Percentiles rank a stretch among this genome's conserved stretches.
Conservation (phyloP, 1,140 invertebrate genomes). For the Gonioctena quinquepunctata region DNA sequence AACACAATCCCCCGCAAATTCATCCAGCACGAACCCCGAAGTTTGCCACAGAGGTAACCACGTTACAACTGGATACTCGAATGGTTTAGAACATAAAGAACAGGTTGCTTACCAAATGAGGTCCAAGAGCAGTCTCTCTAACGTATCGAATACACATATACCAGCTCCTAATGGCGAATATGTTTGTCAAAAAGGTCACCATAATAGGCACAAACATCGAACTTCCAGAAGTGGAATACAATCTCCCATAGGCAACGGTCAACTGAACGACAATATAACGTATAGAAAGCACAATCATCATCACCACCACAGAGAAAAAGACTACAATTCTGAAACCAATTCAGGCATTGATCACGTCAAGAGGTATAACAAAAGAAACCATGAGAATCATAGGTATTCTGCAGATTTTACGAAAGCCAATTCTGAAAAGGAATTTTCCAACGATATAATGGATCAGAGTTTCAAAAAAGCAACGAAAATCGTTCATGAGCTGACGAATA, state of each 20-base stretch:
- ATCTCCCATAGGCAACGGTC: constrained; percentile 47
- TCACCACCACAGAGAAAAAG: constrained; percentile 51
- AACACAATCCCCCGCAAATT: constrained; percentile 48
- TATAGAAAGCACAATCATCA: constrained; percentile 52
- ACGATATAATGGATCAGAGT: constrained; percentile 49
- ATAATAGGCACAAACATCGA: constrained; percentile 41
- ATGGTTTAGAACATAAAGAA: constrained; percentile 49
- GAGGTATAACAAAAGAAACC: constrained; percentile 35
- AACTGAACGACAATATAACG: constrained; percentile 46
- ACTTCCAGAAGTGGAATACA: constrained; percentile 56
- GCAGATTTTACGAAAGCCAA: constrained; percentile 33
- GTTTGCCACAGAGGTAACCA: constrained; percentile 64
- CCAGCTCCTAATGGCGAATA: constrained; percentile 43
- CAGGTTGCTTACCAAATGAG: constrained; percentile 55
- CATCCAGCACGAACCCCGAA: constrained; percentile 41
- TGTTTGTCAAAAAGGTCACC: constrained; percentile 51
- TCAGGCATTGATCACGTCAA: constrained; percentile 55
- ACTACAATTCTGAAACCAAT: constrained; percentile 63
- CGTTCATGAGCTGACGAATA: constrained; percentile 50
- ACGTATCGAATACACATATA: constrained; percentile 58
- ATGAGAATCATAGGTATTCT: constrained; percentile 26
- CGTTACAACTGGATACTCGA: too few species aligned
- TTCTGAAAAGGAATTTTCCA: constrained; percentile 35
- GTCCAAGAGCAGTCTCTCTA: constrained; percentile 61
- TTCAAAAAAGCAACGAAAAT: constrained; percentile 54